Evolutionary conservation across 2,888 invertebrate species (phyloP).

Genomic region (Spilarctia lutea): DNA sequence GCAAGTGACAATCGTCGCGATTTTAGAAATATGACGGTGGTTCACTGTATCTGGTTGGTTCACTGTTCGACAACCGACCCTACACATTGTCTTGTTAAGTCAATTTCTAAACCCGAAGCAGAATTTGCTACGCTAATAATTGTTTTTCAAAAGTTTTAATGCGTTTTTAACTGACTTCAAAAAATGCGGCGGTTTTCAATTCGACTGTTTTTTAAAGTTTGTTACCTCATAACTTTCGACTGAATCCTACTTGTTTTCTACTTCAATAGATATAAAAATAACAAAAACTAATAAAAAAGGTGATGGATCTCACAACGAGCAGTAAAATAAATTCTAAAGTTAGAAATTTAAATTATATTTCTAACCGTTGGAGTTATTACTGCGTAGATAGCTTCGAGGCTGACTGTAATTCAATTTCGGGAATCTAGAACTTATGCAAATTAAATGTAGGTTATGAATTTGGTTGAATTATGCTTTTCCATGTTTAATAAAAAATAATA

Average conservation of each 20-base stretch:
- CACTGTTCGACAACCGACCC: too few species aligned
- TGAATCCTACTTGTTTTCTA: background rate
- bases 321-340: background rate
- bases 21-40: too few species aligned
- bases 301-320: background rate
- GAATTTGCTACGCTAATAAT: too few species aligned
- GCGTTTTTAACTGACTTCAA: too few species aligned
- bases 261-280: background rate
- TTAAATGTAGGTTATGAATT: background rate
- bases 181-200: too few species aligned
- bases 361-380: background rate
- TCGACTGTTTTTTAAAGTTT: too few species aligned
- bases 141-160: too few species aligned
- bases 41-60: too few species aligned
- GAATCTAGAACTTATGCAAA: background rate
- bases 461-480: too few species aligned
- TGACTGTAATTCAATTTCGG: background rate
- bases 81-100: background rate
- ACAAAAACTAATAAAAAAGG: background rate
- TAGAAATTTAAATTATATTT: background rate
- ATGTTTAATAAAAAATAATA: background rate
- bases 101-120: background rate
- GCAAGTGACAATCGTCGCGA: too few species aligned
- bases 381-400: background rate
- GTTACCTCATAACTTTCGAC: too few species aligned